These are phyloP conservation scores for Hydractinia symbiolongicarpus DNA, from an alignment of 30 jellyfish, hydroid and myxozoan genomes.

Conservation along the genomic window DNA sequence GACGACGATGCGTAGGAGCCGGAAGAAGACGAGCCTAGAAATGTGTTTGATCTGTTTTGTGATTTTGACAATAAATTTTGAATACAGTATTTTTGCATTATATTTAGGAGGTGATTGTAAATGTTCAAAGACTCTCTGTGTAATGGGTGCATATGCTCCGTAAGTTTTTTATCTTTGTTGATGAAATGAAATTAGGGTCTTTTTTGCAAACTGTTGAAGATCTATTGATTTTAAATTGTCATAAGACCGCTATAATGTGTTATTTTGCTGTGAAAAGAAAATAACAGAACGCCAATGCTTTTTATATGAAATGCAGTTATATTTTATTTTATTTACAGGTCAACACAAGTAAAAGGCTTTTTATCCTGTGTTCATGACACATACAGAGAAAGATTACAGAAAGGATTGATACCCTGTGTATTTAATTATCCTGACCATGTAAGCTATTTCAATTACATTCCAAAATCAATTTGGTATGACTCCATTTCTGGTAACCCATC, in stretches of 20 bases:
- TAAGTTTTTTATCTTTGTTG: slow-evolving; percentile 1
- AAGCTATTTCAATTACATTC: background rate
- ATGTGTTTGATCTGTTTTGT: no score
- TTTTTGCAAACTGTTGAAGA: background rate
- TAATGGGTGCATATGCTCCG: slow-evolving; percentile 83
- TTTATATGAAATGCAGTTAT: background rate
- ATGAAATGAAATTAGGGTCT: no score
- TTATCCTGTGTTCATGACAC: slow-evolving; percentile 50
- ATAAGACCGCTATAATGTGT: background rate
- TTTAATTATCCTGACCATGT: slow-evolving; percentile 80
- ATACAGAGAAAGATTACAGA: slow-evolving; percentile 18
- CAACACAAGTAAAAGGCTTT: slow-evolving; percentile 54
- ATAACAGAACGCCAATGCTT: background rate
- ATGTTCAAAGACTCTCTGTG: slow-evolving; percentile 70
- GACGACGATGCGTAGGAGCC: no score
- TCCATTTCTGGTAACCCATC: no score
- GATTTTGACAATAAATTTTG: no score
- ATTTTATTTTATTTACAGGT: background rate
- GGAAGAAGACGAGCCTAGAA: no score
- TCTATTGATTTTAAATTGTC: background rate
- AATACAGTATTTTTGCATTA: no score
- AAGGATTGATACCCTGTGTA: slow-evolving; percentile 73
- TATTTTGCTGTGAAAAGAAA: background rate
- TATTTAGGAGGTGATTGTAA: slow-evolving; percentile 41
- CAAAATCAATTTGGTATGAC: no score